Evolutionary conservation across 2,888 invertebrate species (phyloP).

Genomic region (Apoda limacodes): DNA sequence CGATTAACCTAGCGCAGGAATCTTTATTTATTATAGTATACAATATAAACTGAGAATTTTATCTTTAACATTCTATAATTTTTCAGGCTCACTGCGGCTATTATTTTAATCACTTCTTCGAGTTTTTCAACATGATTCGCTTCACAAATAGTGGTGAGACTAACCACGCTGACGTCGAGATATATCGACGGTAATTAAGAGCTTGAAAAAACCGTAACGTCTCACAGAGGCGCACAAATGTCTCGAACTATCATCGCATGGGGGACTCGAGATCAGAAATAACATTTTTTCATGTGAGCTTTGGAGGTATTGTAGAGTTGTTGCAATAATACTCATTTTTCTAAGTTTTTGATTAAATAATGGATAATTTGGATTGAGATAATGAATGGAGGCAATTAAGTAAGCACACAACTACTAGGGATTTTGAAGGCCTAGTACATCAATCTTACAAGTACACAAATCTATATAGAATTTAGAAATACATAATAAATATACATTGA

Average conservation of each 20-base stretch:
- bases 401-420: too few relatives aligned
- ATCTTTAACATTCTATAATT: slow-evolving; percentile 32
- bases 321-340: too few relatives aligned
- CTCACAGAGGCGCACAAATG: slow-evolving; percentile 31
- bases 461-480: too few relatives aligned
- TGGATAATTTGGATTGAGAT: too few relatives aligned
- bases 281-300: slow-evolving; percentile 21
- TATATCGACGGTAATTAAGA: slow-evolving; percentile 54
- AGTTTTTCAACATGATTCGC: slow-evolving; percentile 27
- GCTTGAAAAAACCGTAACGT: slow-evolving; percentile 41
- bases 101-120: slow-evolving; percentile 32
- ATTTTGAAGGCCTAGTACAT: too few relatives aligned
- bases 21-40: slow-evolving; percentile 23
- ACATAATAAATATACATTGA: too few relatives aligned
- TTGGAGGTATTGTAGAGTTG: slow-evolving; percentile 12
- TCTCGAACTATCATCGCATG: slow-evolving; percentile 49
- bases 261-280: slow-evolving; percentile 43
- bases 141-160: slow-evolving; percentile 23
- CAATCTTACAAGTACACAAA: too few relatives aligned
- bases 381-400: too few relatives aligned
- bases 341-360: too few relatives aligned
- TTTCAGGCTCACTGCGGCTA: slow-evolving; percentile 33
- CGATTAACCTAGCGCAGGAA: slow-evolving; percentile 37
- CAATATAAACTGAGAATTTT: slow-evolving; percentile 33
- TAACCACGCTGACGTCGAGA: slow-evolving; percentile 27